phyloP scores from a whole-genome alignment of 2,797 vertebrate genomes.

The Phataginus tricuspis region DNA sequence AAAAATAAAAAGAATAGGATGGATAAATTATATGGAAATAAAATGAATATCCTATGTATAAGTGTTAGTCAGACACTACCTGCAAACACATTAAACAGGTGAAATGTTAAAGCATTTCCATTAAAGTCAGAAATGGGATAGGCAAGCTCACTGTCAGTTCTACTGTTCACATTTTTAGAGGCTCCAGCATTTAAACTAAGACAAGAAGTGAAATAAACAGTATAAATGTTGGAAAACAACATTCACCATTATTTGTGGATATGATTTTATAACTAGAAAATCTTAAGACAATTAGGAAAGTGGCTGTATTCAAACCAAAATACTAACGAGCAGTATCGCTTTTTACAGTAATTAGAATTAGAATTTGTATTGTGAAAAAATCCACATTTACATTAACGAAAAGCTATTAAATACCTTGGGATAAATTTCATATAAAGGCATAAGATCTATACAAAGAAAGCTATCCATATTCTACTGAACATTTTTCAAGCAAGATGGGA shows the following conservation, averaged over 20 bases:
- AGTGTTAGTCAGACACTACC: accelerated
- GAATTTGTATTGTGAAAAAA: neutral
- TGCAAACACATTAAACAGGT: too few species aligned
- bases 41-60: neutral
- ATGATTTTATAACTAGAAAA: neutral
- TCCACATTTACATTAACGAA: neutral
- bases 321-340: neutral
- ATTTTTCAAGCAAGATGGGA: neutral
- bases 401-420: neutral
- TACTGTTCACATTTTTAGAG: neutral
- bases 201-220: neutral
- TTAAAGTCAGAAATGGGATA: accelerated
- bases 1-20: neutral
- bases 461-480: accelerated
- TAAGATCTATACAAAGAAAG: neutral
- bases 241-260: neutral
- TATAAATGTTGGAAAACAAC: neutral
- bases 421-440: neutral
- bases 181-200: neutral
- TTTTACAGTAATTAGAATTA: neutral
- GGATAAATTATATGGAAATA: neutral
- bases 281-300: neutral
- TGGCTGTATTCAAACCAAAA: neutral
- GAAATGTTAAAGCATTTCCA: neutral
- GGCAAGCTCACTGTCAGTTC: accelerated